Percentiles rank a stretch among this genome's conserved stretches.
Conservation (phyloP, 2,797 vertebrate species). For the Sciurus vulgaris region DNA sequence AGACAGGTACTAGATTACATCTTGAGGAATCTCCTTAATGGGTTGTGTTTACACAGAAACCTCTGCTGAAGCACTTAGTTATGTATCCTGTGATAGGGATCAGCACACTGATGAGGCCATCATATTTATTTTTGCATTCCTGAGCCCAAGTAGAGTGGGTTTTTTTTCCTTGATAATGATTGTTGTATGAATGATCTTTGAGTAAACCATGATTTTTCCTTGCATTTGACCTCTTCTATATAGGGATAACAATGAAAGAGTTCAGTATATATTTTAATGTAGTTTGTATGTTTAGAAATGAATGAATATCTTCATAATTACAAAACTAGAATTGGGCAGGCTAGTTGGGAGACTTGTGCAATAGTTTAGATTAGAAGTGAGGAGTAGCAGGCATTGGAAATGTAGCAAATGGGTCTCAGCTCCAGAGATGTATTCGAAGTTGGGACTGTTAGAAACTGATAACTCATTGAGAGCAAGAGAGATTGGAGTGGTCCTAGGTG, state of each 20-base stretch:
- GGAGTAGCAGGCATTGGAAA: neutral
- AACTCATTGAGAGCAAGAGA: neutral
- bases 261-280: constrained; percentile 19
- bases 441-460: constrained; percentile 33
- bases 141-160: neutral
- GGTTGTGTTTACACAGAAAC: neutral
- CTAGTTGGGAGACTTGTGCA: neutral
- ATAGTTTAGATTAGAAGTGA: constrained; percentile 15
- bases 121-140: constrained; percentile 20
- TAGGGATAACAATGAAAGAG: neutral
- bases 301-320: constrained; percentile 1
- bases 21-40: neutral
- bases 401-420: neutral
- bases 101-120: neutral
- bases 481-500: neutral
- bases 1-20: neutral
- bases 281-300: neutral
- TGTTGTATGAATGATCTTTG: neutral
- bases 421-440: neutral
- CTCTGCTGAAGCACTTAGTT: neutral
- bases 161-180: constrained; percentile 19
- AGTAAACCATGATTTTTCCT: constrained; percentile 36
- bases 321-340: neutral
- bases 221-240: neutral
- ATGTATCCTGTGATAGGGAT: neutral